Evolutionary conservation across 2,797 vertebrate genomes (phyloP).

Genomic region (Siniperca scherzeri): DNA sequence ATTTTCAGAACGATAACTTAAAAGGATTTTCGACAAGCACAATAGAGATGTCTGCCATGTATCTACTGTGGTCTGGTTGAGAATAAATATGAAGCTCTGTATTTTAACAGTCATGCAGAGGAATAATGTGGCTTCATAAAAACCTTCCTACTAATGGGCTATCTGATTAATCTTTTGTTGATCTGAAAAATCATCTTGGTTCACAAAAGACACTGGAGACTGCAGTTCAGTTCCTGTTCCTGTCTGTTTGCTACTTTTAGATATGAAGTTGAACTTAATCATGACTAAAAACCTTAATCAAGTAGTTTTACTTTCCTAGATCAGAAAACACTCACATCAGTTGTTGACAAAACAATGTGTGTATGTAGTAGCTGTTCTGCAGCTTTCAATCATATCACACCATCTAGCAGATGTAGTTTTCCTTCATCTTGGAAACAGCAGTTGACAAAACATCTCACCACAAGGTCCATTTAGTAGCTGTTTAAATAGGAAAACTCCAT

Average conservation of each 20-base stretch:
- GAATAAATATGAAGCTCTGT: slow-evolving; percentile 19
- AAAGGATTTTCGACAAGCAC: slow-evolving; percentile 3
- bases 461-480: background rate
- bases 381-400: background rate
- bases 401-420: background rate
- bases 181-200: background rate
- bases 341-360: background rate
- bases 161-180: background rate
- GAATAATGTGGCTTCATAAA: background rate
- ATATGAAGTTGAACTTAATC: background rate
- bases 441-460: background rate
- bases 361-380: background rate
- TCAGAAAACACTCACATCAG: background rate
- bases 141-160: background rate
- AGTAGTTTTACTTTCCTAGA: background rate
- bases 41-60: background rate
- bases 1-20: slow-evolving; percentile 22
- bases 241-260: background rate
- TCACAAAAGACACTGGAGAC: background rate
- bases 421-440: background rate
- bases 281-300: background rate
- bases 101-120: background rate
- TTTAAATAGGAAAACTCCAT: background rate
- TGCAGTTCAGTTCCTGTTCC: background rate
- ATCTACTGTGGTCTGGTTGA: background rate